phyloP scores from a whole-genome alignment of 2,888 invertebrate species.

The Cacoxenus indagator region DNA sequence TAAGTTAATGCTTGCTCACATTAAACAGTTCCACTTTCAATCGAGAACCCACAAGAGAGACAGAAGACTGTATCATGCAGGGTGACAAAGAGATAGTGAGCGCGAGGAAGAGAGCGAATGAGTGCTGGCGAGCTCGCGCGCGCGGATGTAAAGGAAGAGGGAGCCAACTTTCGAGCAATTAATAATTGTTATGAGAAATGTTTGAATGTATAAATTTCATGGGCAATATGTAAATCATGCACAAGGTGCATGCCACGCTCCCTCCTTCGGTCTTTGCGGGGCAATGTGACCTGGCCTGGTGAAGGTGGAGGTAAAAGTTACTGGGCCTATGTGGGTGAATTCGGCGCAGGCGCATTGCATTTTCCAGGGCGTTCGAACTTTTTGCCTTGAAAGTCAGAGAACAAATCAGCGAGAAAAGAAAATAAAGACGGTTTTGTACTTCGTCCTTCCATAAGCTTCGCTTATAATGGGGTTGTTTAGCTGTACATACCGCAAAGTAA shows the following conservation, averaged over 20 bases:
- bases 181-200: conserved; percentile 58
- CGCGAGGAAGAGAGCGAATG: background rate
- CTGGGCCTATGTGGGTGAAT: conserved; percentile 48
- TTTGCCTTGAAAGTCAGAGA: conserved; percentile 33
- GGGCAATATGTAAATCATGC: conserved; percentile 59
- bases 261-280: background rate
- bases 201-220: conserved; percentile 59
- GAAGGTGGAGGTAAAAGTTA: conserved; percentile 5
- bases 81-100: too few relatives aligned
- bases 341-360: conserved; percentile 16
- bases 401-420: background rate
- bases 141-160: background rate
- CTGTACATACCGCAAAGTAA: conserved; percentile 53
- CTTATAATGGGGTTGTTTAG: background rate
- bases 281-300: background rate
- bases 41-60: too few relatives aligned
- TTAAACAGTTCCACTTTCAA: conserved; percentile 2
- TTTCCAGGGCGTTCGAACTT: conserved; percentile 10
- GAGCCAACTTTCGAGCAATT: conserved; percentile 38
- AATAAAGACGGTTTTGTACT: background rate
- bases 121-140: background rate
- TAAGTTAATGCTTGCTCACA: conserved; percentile 8
- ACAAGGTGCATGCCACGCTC: conserved; percentile 16
- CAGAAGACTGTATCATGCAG: background rate
- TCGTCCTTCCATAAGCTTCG: background rate